Evolutionary conservation across 92 coral and sea anemone species (phyloP).

Genomic region (Chrysogorgia sp.): DNA sequence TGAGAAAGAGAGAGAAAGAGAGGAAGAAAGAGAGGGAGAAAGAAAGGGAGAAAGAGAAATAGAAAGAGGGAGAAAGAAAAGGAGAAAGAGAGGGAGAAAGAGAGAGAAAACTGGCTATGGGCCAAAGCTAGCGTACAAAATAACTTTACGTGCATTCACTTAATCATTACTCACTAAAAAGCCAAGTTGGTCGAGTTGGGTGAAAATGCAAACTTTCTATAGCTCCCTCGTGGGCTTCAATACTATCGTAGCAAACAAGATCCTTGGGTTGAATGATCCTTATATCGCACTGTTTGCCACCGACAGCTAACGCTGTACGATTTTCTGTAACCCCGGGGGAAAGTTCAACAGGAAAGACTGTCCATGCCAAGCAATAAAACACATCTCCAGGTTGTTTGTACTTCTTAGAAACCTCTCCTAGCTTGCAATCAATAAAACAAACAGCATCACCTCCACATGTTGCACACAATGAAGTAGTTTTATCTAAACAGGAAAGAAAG

Average conservation of each 20-base stretch:
- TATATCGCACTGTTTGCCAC: constrained; percentile 84
- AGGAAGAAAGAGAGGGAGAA: no score
- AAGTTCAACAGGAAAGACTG: constrained; percentile 72
- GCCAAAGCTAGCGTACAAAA: not conserved
- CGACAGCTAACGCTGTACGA: constrained; percentile 84
- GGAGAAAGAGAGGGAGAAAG: no score
- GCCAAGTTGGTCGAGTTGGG: constrained; percentile 88
- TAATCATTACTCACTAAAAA: constrained; percentile 67
- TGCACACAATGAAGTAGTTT: constrained; percentile 89
- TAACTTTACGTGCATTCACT: not conserved
- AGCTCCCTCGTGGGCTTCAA: constrained; percentile 86
- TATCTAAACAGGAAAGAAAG: constrained; percentile 45
- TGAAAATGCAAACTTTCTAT: constrained; percentile 83
- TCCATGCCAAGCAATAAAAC: constrained; percentile 98
- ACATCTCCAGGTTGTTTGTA: constrained; percentile 99
- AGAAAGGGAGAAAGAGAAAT: no score
- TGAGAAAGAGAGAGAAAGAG: no score
- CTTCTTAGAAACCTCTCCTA: constrained; percentile 92
- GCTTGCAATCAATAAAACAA: constrained; percentile 92
- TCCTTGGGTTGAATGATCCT: constrained; percentile 93
- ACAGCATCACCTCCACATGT: constrained; percentile 99
- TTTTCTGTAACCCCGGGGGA: constrained; percentile 64
- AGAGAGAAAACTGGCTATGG: not conserved
- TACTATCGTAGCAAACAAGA: constrained; percentile 93
- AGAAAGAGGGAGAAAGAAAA: no score